Conservation (phyloP, 2,113 vertebrate species). For the Chaetodon trifascialis region DNA sequence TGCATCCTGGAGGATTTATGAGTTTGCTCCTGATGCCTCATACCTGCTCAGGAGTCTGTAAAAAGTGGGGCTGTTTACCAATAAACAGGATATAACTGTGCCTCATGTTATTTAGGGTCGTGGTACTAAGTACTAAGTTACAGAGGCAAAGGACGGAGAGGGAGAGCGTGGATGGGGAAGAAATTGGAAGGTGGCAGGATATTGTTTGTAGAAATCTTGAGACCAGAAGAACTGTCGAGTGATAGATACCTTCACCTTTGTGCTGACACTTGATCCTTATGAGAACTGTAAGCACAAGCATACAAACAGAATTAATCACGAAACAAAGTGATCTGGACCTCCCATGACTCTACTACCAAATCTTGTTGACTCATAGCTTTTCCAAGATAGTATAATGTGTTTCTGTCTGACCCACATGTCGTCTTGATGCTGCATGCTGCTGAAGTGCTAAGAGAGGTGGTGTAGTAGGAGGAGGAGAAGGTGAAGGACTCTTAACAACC, state of each 20-base stretch:
- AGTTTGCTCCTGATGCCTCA: conserved; percentile 17
- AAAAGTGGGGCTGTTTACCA: conserved; percentile 13
- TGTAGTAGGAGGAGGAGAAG: conserved; percentile 21
- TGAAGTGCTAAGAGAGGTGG: background rate
- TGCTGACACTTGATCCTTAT: conserved; percentile 1
- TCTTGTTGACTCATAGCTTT: background rate
- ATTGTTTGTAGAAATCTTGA: background rate
- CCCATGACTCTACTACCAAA: background rate
- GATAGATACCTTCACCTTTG: background rate
- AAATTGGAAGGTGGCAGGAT: background rate
- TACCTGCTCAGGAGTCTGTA: conserved; percentile 28
- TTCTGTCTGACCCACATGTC: background rate
- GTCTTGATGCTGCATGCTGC: background rate
- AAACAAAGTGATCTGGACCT: background rate
- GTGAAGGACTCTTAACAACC: conserved; percentile 22
- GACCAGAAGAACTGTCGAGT: background rate
- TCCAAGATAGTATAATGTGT: background rate
- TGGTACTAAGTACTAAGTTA: background rate
- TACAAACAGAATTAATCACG: background rate
- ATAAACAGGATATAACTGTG: conserved; percentile 9
- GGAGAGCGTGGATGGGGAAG: background rate
- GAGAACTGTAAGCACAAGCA: background rate
- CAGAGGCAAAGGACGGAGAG: background rate
- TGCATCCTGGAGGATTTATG: conserved; percentile 18
- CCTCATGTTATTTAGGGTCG: background rate